Evolutionary conservation across 2,113 vertebrate genomes (phyloP).

Genomic region (Platichthys flesus): DNA sequence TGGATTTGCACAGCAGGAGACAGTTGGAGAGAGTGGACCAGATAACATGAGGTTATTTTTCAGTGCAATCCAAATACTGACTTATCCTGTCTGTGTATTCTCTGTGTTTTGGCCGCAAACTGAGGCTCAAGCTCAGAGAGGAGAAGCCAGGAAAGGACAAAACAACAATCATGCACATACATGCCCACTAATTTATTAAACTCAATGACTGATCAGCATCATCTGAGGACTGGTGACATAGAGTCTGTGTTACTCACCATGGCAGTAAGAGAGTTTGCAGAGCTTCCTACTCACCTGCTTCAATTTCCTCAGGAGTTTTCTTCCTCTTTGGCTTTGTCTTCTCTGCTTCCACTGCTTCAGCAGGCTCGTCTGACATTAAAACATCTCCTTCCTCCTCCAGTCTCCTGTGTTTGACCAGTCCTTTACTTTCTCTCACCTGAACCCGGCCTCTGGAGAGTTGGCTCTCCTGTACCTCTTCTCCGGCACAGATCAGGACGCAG

Average conservation of each 20-base stretch:
- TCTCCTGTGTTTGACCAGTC: conserved; percentile 5
- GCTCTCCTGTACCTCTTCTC: conserved; percentile 10
- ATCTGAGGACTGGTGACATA: background rate
- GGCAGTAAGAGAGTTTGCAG: background rate
- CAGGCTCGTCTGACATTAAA: conserved; percentile 66
- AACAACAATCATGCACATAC: background rate
- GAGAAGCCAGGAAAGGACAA: background rate
- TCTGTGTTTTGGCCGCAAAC: conserved; percentile 38
- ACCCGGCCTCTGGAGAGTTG: conserved; percentile 14
- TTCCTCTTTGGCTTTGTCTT: conserved; percentile 76
- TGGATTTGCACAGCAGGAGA: background rate
- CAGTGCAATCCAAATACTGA: conserved; percentile 45
- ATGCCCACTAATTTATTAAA: background rate
- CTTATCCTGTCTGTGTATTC: conserved; percentile 26
- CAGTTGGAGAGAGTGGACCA: background rate
- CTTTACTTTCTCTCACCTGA: conserved; percentile 36
- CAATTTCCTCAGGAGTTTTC: conserved; percentile 80
- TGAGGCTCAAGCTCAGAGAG: background rate
- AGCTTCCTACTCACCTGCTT: conserved; percentile 75
- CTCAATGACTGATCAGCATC: background rate
- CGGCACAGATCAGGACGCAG: conserved; percentile 49
- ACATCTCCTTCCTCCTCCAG: conserved; percentile 17
- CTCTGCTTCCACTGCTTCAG: conserved; percentile 29
- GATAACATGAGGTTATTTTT: conserved; percentile 1
- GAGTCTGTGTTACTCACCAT: background rate